Evolutionary conservation across 1,140 invertebrate species (phyloP).

Genomic region (Proctacanthus coquilletti): DNA sequence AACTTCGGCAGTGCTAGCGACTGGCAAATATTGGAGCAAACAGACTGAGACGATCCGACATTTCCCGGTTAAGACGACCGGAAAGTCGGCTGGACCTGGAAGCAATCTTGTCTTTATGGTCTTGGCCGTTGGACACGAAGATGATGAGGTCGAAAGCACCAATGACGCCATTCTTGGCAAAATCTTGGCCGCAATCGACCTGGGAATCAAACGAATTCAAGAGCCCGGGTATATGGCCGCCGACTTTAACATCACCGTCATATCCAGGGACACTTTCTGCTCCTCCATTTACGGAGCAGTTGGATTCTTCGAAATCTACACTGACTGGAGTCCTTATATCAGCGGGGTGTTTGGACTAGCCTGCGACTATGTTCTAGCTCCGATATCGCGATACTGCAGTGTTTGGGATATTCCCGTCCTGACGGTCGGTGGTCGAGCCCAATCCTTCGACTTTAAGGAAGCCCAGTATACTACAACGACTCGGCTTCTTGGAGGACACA

Average conservation of each 20-base stretch:
- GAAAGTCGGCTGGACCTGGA: too few species aligned
- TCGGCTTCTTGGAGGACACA: slow-evolving; percentile 69
- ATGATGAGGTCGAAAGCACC: slow-evolving; percentile 18
- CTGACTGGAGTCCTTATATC: slow-evolving; percentile 28
- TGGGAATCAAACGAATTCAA: slow-evolving; percentile 50
- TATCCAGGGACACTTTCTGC: slow-evolving; percentile 59
- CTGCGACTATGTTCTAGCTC: slow-evolving; percentile 82
- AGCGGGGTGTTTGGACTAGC: slow-evolving; percentile 82
- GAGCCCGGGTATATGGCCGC: slow-evolving; percentile 39
- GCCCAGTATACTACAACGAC: slow-evolving; percentile 58
- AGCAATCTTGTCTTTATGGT: slow-evolving; percentile 20
- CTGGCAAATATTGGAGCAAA: too few species aligned
- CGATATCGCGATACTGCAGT: slow-evolving; percentile 71
- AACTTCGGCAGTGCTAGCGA: too few species aligned
- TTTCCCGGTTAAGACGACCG: too few species aligned
- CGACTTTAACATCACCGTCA: slow-evolving; percentile 48
- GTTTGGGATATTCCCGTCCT: slow-evolving; percentile 80
- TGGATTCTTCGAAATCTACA: slow-evolving; percentile 62
- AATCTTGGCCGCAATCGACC: slow-evolving; percentile 54
- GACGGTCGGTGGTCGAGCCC: slow-evolving; percentile 68
- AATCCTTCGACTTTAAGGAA: slow-evolving; percentile 38
- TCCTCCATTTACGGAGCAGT: slow-evolving; percentile 62
- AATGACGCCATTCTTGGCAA: slow-evolving; percentile 39
- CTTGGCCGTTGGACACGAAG: slow-evolving; percentile 16
- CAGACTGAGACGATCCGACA: too few species aligned